These are phyloP conservation scores for Drosophila micromelanica DNA, from an alignment of 1,140 invertebrate genomes.

Conservation along the genomic window DNA sequence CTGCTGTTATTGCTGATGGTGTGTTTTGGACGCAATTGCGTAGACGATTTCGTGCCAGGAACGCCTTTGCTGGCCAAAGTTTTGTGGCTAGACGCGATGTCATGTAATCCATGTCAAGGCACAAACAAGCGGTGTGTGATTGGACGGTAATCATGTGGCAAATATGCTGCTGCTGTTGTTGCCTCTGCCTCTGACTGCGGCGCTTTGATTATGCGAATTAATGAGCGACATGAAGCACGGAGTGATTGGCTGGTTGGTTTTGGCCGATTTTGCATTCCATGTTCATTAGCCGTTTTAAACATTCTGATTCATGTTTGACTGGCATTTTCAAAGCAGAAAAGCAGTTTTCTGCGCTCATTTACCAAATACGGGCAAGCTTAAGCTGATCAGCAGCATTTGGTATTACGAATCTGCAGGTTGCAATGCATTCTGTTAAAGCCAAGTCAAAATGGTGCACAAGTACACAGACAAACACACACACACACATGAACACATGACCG, in stretches of 20 bases:
- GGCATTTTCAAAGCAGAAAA: constrained; percentile 41
- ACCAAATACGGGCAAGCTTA: constrained; percentile 49
- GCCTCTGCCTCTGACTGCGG: constrained; percentile 33
- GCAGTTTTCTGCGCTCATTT: constrained; percentile 55
- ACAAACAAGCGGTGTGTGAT: constrained; percentile 45
- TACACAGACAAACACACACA: neutral
- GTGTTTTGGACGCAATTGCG: constrained; percentile 26
- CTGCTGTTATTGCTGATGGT: neutral
- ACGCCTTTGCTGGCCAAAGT: constrained; percentile 7
- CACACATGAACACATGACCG: neutral
- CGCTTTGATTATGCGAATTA: constrained; percentile 78
- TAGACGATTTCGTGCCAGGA: constrained; percentile 58
- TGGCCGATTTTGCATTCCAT: constrained; percentile 64
- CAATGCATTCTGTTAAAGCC: constrained; percentile 1
- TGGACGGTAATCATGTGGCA: constrained; percentile 79
- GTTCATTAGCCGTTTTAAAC: constrained; percentile 63
- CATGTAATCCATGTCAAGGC: constrained; percentile 56
- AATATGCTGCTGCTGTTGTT: constrained; percentile 57
- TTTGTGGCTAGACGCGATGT: constrained; percentile 41
- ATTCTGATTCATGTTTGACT: constrained; percentile 64
- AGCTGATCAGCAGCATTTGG: constrained; percentile 16
- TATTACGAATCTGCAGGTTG: constrained; percentile 5
- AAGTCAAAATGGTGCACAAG: constrained; percentile 6
- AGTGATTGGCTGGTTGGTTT: constrained; percentile 1
- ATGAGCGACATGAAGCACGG: constrained; percentile 47